phyloP scores from a whole-genome alignment of 2,888 invertebrate species.

The Siphlonurus alternatus region DNA sequence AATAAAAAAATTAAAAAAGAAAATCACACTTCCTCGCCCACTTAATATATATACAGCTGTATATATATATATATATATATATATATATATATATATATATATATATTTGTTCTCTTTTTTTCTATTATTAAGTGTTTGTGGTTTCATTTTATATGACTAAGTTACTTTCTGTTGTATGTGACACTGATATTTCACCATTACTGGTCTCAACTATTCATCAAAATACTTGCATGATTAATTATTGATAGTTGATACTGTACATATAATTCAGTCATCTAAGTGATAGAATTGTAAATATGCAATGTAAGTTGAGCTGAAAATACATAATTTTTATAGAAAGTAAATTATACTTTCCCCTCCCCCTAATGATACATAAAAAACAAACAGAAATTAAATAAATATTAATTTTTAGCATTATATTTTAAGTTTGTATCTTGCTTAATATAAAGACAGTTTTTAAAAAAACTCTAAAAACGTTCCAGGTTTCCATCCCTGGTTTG shows the following conservation, averaged over 20 bases:
- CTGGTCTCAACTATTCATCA: too few relatives aligned
- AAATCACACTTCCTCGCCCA: neutral
- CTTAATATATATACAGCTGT: neutral
- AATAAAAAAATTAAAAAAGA: neutral
- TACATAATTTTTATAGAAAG: too few relatives aligned
- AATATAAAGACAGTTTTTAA: neutral
- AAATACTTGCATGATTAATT: too few relatives aligned
- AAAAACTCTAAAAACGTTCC: too few relatives aligned
- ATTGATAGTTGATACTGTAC: too few relatives aligned
- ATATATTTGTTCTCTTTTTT: neutral
- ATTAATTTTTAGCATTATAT: neutral
- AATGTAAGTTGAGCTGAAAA: too few relatives aligned
- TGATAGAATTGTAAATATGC: too few relatives aligned
- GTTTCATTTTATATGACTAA: neutral
- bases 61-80: too few relatives aligned
- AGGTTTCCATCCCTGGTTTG: constrained; percentile 65
- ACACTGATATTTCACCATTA: too few relatives aligned
- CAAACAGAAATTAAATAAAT: neutral
- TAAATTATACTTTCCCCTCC: too few relatives aligned
- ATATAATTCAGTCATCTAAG: too few relatives aligned
- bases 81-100: neutral
- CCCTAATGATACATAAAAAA: too few relatives aligned
- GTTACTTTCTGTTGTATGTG: neutral
- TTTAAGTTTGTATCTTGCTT: neutral
- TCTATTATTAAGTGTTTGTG: neutral